These are phyloP conservation scores for Ascidia mentula DNA, from an alignment of 23 tunicate genomes.

Conservation along the genomic window DNA sequence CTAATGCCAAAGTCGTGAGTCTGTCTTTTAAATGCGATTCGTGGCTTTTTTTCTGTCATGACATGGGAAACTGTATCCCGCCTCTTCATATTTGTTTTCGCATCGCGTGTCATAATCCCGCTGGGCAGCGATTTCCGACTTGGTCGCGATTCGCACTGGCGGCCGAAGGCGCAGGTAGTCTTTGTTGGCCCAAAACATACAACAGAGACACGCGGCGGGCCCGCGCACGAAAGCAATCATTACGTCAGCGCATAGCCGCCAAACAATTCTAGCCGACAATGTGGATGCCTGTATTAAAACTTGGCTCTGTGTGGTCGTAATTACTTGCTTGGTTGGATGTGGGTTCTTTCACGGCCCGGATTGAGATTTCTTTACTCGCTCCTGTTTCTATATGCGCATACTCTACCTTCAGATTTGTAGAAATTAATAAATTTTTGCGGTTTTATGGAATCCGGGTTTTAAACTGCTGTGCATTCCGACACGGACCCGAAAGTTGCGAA, in stretches of 20 bases:
- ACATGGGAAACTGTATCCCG: not conserved
- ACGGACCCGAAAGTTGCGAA: too few relatives aligned
- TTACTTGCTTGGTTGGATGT: too few relatives aligned
- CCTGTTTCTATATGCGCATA: too few relatives aligned
- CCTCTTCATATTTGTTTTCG: not conserved
- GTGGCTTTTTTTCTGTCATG: not conserved
- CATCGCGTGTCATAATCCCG: not conserved
- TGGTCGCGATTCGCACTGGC: not conserved
- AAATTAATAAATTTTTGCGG: too few relatives aligned
- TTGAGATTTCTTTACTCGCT: too few relatives aligned
- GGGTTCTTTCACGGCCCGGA: too few relatives aligned
- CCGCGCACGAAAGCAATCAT: not conserved
- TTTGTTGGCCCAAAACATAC: constrained; percentile 6
- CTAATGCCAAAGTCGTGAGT: too few relatives aligned
- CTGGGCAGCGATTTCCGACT: constrained; percentile 10
- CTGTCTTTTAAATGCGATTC: not conserved
- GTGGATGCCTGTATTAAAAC: too few relatives aligned
- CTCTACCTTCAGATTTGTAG: too few relatives aligned
- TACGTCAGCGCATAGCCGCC: not conserved
- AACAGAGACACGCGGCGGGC: constrained; percentile 3
- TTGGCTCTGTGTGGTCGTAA: too few relatives aligned
- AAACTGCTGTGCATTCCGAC: too few relatives aligned
- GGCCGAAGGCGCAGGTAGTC: constrained; percentile 2
- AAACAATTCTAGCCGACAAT: not conserved
- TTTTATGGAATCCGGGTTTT: too few relatives aligned